phyloP scores from a whole-genome alignment of 2,888 invertebrate genomes.

The Chalcis sispes region DNA sequence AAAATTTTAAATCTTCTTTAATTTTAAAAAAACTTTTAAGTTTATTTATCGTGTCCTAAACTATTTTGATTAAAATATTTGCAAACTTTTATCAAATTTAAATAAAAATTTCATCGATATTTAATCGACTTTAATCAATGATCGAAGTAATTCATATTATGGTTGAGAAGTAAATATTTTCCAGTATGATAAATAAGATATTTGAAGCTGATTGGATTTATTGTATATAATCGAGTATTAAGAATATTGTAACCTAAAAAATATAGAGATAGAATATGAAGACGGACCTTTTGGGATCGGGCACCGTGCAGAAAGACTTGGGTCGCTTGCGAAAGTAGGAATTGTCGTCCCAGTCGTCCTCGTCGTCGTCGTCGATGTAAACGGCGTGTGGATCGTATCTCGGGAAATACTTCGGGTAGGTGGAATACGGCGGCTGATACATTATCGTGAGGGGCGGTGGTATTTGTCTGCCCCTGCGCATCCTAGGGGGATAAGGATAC shows the following conservation, averaged over 20 bases:
- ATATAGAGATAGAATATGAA: neutral
- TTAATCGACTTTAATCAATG: no score
- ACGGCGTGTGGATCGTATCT: slow-evolving; percentile 56
- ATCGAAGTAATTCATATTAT: no score
- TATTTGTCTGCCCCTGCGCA: slow-evolving; percentile 76
- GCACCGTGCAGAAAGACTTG: slow-evolving; percentile 84
- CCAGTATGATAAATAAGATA: no score
- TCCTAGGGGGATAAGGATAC: slow-evolving; percentile 46
- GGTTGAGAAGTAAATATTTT: no score
- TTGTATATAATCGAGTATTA: no score
- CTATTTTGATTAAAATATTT: no score
- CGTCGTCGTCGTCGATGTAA: slow-evolving; percentile 75
- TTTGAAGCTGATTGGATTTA: no score
- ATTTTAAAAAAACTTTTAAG: no score
- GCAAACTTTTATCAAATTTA: no score
- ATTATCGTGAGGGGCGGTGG: slow-evolving; percentile 75
- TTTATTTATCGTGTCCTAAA: no score
- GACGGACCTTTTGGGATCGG: slow-evolving; percentile 81
- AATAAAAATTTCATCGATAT: no score
- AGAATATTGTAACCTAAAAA: neutral
- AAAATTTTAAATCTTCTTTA: no score
- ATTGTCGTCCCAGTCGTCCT: slow-evolving; percentile 85
- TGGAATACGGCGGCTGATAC: slow-evolving; percentile 71
- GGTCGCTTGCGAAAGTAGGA: slow-evolving; percentile 89
- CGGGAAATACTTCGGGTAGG: slow-evolving; percentile 64